Evolutionary conservation across 2,797 vertebrate genomes (phyloP).

Genomic region (Lindbergichthys nudifrons): DNA sequence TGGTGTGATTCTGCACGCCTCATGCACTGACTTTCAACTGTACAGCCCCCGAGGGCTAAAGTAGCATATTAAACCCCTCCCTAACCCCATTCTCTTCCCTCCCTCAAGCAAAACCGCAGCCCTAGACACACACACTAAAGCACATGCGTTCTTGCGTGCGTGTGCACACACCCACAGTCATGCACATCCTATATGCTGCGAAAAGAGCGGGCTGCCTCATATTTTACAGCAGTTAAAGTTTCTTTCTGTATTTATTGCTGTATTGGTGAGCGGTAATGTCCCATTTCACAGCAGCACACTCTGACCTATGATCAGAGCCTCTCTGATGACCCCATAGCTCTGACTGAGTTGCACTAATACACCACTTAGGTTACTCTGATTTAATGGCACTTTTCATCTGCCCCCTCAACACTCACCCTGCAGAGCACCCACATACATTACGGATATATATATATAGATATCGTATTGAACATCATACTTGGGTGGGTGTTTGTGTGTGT

Average conservation of each 20-base stretch:
- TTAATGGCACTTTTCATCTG: conserved; percentile 58
- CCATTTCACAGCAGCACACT: conserved; percentile 69
- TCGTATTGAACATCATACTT: background rate
- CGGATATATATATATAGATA: conserved; percentile 11
- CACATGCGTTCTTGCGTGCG: conserved; percentile 21
- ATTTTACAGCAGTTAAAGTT: conserved; percentile 79
- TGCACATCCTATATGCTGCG: conserved; percentile 33
- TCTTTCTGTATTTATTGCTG: conserved; percentile 76
- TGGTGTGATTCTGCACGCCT: conserved; percentile 79
- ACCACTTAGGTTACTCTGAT: conserved; percentile 58
- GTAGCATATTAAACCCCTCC: conserved; percentile 76
- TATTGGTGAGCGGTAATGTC: conserved; percentile 68
- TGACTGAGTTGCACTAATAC: conserved; percentile 50
- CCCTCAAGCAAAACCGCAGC: conserved; percentile 58
- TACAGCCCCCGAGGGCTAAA: conserved; percentile 74
- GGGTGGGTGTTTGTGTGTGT: no score
- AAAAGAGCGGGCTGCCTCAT: conserved; percentile 68
- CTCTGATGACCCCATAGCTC: conserved; percentile 56
- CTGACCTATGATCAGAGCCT: conserved; percentile 69
- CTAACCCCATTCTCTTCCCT: conserved; percentile 65
- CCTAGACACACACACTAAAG: conserved; percentile 59
- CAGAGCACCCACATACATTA: conserved; percentile 6
- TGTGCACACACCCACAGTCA: conserved; percentile 31
- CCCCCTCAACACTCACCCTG: conserved; percentile 11
- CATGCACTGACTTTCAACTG: conserved; percentile 78